A percentile compares a stretch with the other conserved stretches of the same genome.
phyloP scores from a whole-genome alignment of 2,888 invertebrate species.

The Gymnocheta viridis region DNA sequence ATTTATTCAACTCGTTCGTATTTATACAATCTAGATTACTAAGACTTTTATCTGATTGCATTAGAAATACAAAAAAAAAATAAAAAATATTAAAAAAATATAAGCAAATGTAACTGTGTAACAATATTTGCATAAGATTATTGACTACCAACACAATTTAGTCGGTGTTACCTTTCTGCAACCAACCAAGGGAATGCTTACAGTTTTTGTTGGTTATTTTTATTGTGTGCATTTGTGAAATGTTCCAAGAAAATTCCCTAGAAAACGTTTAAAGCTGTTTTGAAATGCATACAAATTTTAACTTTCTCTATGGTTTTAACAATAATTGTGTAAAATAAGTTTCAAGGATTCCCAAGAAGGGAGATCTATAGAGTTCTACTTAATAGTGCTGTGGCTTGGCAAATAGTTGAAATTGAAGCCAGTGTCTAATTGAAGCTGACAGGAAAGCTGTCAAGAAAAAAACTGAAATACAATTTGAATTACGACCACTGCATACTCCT shows the following conservation, averaged over 20 bases:
- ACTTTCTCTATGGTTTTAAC: neutral
- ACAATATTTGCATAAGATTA: slow-evolving; percentile 63
- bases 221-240: too few species aligned
- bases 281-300: neutral
- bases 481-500: too few species aligned
- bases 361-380: too few species aligned
- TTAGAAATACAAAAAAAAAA: slow-evolving; percentile 12
- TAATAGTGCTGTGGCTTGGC: too few species aligned
- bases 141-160: slow-evolving; percentile 46
- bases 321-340: too few species aligned
- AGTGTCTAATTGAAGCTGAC: too few species aligned
- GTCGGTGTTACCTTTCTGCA: neutral
- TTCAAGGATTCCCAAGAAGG: too few species aligned
- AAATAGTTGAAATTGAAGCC: too few species aligned
- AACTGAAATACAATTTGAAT: too few species aligned
- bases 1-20: slow-evolving; percentile 25
- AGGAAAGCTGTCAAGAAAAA: too few species aligned
- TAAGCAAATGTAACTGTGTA: neutral
- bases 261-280: too few species aligned
- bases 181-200: neutral
- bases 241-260: neutral
- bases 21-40: slow-evolving; percentile 39
- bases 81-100: too few species aligned
- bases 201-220: neutral
- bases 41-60: slow-evolving; percentile 61